These are phyloP conservation scores for Phyllotreta striolata DNA, from an alignment of 2,888 invertebrate genomes.

Conservation along the genomic window DNA sequence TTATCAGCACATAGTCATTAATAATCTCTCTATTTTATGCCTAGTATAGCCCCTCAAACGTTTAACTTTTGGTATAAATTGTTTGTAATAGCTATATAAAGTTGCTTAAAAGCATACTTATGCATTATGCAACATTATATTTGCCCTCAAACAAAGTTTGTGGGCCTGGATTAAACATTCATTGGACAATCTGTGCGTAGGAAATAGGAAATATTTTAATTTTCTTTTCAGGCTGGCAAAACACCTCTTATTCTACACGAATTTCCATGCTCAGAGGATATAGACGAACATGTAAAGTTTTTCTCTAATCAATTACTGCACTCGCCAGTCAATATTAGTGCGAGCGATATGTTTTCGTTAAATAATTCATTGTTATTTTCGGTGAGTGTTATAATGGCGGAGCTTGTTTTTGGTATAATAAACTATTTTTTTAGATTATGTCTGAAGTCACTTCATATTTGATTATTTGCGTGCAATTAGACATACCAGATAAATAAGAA, in stretches of 20 bases:
- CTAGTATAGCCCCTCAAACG: no score
- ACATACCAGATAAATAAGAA: slow-evolving; percentile 17
- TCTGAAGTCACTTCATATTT: slow-evolving; percentile 17
- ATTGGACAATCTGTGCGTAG: no score
- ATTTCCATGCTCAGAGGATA: neutral
- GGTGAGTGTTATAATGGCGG: slow-evolving; percentile 10
- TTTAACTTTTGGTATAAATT: no score
- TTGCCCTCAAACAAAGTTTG: neutral
- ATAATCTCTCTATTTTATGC: no score
- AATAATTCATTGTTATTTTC: slow-evolving; percentile 13
- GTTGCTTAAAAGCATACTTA: neutral
- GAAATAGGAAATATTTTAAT: neutral
- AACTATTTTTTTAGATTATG: slow-evolving; percentile 10
- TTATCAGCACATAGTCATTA: no score
- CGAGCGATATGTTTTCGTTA: slow-evolving; percentile 5
- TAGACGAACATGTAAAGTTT: slow-evolving; percentile 20
- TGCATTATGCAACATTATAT: neutral
- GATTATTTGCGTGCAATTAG: slow-evolving; percentile 21
- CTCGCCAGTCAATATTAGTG: slow-evolving; percentile 1
- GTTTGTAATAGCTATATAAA: neutral
- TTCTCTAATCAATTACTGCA: slow-evolving; percentile 23
- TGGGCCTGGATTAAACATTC: neutral
- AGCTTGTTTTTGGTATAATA: neutral
- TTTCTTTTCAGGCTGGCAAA: slow-evolving; percentile 8
- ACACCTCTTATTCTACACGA: slow-evolving; percentile 22